Evolutionary conservation across 2,113 vertebrate genomes (phyloP), one percentile per base, ranked within the genome.

Genomic region (Condylura cristata): DNA sequence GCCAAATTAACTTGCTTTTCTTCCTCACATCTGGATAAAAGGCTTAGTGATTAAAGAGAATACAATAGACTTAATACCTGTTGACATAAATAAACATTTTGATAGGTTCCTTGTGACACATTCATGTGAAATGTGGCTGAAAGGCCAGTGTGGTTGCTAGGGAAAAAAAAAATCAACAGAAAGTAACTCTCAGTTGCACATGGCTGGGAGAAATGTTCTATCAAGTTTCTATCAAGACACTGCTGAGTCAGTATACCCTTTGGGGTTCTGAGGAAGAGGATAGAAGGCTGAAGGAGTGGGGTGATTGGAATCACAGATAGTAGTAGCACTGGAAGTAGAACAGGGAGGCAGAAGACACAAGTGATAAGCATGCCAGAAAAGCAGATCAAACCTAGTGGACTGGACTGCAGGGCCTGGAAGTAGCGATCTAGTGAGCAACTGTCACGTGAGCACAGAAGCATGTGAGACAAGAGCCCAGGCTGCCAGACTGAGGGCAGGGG

Each of bases 11-110:
- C 30, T 76, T 32, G 5, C 71, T 80, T 94, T 87, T 85, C 86
- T 91, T 93, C n/a, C 39, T 28, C 72, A 48, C 53, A 17, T 61
- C 2, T n/a, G 86, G 75, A 91, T 91, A 53, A 97, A 94, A 74
- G 68, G 44, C 90, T 96, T 95, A 95, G 96, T n/a, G 84, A 89
- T 93, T 93, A 76, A 65, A 95, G 60, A 60, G 93, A 96, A 63
- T 66, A 95, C 75, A 90, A 75, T 34, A 76, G 71, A 65, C 60
- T 74, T 94, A 90, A 89, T 87, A 53, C 87, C 66, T 82, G 4
- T 72, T 85, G 93, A 92, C 89, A 94, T 46, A 94, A 94, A 89
- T 37, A 90, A 94, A 83, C 56, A 84, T 76, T 76, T 86, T 60
- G 79, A 51, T 80, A 80, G 17, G 60, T 41, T 87, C 51, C 30